Conservation (phyloP, 2,888 invertebrate genomes). For the Monopis laevigella region DNA sequence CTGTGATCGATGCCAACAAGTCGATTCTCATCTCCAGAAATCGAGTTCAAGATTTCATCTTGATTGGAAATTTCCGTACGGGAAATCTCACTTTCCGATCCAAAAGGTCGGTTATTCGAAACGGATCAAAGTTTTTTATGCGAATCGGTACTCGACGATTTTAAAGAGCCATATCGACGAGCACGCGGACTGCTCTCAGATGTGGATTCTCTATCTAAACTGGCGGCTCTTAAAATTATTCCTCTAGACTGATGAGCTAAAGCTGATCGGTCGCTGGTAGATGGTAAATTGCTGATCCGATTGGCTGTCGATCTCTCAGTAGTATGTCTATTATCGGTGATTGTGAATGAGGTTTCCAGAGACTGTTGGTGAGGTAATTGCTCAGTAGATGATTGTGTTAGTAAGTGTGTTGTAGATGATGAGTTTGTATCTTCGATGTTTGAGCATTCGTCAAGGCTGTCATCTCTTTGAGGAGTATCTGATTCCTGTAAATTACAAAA, state of each 20-base stretch:
- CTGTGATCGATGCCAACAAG: background rate
- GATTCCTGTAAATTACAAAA: constrained; percentile 44
- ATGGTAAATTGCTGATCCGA: background rate
- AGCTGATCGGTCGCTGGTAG: background rate
- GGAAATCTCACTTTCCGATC: constrained; percentile 23
- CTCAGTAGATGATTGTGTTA: constrained; percentile 47
- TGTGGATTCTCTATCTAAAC: constrained; percentile 47
- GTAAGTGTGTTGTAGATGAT: constrained; percentile 49
- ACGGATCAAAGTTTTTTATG: constrained; percentile 62
- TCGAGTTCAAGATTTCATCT: background rate
- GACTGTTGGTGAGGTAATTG: constrained; percentile 32
- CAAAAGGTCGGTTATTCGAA: constrained; percentile 30
- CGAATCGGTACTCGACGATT: constrained; percentile 49
- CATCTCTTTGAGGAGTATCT: constrained; percentile 50
- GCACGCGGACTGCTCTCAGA: constrained; percentile 26
- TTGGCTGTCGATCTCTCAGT: constrained; percentile 1
- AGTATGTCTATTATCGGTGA: background rate
- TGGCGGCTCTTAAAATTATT: constrained; percentile 54
- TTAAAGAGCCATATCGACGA: constrained; percentile 45
- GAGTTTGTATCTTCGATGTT: constrained; percentile 53
- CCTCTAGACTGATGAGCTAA: constrained; percentile 41
- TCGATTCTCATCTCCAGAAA: background rate
- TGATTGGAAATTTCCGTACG: background rate
- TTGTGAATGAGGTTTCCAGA: constrained; percentile 46
- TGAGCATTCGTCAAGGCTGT: constrained; percentile 51